phyloP scores from a whole-genome alignment of 2,113 vertebrate genomes.

The Elephantulus edwardii region DNA sequence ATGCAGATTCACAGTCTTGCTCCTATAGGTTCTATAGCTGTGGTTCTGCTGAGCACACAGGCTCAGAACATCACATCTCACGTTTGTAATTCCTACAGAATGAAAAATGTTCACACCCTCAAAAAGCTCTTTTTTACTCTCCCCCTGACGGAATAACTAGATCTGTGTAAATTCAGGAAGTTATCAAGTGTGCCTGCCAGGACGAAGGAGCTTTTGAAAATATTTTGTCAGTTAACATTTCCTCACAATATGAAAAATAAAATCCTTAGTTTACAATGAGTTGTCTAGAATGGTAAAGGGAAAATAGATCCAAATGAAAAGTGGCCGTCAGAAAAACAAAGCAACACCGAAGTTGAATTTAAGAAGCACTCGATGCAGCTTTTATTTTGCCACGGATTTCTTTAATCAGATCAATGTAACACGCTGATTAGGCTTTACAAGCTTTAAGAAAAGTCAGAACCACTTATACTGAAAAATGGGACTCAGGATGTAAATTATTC shows the following conservation, averaged over 20 bases:
- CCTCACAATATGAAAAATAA: constrained; percentile 33
- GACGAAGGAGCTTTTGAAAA: constrained; percentile 55
- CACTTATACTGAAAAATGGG: constrained; percentile 84
- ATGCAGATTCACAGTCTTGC: background rate
- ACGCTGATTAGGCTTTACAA: constrained; percentile 82
- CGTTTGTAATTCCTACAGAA: constrained; percentile 49
- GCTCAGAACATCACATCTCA: constrained; percentile 20
- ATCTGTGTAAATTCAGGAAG: constrained; percentile 50
- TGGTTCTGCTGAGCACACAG: background rate
- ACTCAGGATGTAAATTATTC: constrained; percentile 87
- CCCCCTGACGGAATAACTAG: constrained; percentile 36
- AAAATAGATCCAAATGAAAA: constrained; percentile 41
- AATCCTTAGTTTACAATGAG: background rate
- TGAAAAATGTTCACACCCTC: constrained; percentile 16
- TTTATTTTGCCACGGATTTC: constrained; percentile 71
- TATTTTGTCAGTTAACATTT: constrained; percentile 42
- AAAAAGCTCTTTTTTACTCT: constrained; percentile 52
- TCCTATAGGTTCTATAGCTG: background rate
- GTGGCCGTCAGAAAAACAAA: background rate
- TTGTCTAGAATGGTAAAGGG: constrained; percentile 51
- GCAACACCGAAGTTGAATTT: constrained; percentile 2
- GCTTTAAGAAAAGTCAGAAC: constrained; percentile 82
- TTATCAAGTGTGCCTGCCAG: constrained; percentile 8
- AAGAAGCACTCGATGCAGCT: constrained; percentile 28
- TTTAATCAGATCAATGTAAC: constrained; percentile 83